Conservation (phyloP, 2,797 vertebrate genomes). For the Syngnathus rostellatus region DNA sequence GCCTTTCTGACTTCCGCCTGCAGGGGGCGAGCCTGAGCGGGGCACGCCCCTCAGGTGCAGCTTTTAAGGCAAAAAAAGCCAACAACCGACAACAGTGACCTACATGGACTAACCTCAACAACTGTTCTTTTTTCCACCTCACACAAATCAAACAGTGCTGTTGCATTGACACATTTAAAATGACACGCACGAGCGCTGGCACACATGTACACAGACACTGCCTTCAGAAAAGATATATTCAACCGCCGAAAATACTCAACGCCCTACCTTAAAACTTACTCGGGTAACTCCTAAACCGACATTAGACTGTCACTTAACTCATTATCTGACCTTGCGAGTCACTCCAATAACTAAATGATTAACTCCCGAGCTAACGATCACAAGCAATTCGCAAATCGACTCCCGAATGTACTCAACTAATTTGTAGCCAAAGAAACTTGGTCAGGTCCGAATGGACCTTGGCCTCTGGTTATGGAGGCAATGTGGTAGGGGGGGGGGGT, state of each 20-base stretch:
- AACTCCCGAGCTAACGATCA: background rate
- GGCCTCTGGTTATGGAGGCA: constrained; percentile 14
- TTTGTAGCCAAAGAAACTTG: background rate
- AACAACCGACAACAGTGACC: constrained; percentile 54
- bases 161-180: background rate
- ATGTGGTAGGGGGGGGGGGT: background rate
- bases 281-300: background rate
- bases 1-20: constrained; percentile 29
- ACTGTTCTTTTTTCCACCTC: background rate
- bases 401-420: background rate
- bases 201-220: background rate
- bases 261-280: background rate
- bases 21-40: constrained; percentile 23
- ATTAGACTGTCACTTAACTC: background rate
- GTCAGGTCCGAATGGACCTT: background rate
- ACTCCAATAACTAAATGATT: background rate
- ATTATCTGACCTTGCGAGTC: background rate
- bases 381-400: background rate
- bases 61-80: constrained; percentile 29
- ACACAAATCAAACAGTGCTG: background rate
- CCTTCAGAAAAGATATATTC: background rate
- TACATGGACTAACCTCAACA: constrained; percentile 50
- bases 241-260: background rate
- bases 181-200: too few species aligned
- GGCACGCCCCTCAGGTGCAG: constrained; percentile 12